Base-by-base conservation (phyloP, 2,113 vertebrate genomes). In the Oryzias melastigma region DNA sequence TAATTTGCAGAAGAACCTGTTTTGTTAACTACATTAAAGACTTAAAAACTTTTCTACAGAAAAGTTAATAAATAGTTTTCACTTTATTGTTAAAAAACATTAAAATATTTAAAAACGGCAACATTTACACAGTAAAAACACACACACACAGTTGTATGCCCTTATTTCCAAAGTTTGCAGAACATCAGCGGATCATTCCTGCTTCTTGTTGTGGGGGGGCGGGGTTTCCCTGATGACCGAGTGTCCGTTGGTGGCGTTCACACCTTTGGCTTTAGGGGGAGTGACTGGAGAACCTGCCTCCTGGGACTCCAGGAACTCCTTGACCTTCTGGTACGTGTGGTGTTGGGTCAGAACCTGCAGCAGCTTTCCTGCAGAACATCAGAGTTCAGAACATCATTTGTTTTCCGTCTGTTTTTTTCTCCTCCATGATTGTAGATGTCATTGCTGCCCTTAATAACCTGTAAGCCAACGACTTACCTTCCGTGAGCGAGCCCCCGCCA, bases 281-380 rank as follows among this genome's bases (percentile, higher is more conserved):
- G 35, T 2, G 49, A 48, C 24, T 6, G 60, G 54, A 42, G 24
- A 17, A 17, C 41, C 55, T 16, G 25, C 51, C 71, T 62, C 68
- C 47, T 65, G 7, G 0, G 73, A 57, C 58, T 56, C 65, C 52
- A 92, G 68, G 78, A 82, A 85, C 35, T 86, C 81, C 4, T 53
- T 73, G 0, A 90, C 47, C 49, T 65, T 86, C 69, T 71, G 71
- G 65, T 91, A 93, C 19, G 78, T 86, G 1, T 83, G 82, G 52
- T 93, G 88, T 52, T 48, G 81, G 1, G 61, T 89, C 72, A 93
- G 54, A 25, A 72, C 50, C 18, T 19, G 71, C 46, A 81, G 63
- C 50, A 90, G 76, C 43, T 76, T 41, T 20, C 69, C 84, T 87
- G 66, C 57, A n/a, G 40, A 15, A 7, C 15, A 60, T 17, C 12